Percentiles rank a stretch among this genome's conserved stretches.
phyloP scores from a whole-genome alignment of 2,113 vertebrate species.

The Geothlypis trichas region DNA sequence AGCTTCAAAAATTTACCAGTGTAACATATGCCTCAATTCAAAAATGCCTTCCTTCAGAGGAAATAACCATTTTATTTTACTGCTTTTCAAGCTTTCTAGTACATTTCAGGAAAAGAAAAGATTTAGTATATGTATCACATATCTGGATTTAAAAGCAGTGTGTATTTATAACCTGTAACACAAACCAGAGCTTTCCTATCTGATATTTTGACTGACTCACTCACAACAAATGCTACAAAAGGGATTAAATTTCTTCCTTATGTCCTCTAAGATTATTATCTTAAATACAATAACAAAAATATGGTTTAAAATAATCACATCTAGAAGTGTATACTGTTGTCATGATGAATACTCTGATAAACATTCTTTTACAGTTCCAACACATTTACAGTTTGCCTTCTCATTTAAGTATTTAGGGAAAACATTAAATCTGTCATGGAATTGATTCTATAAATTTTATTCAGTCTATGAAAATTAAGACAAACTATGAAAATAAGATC shows the following conservation, averaged over 20 bases:
- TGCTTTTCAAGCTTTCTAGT: slow-evolving; percentile 18
- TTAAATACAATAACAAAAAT: neutral
- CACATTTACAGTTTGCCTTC: neutral
- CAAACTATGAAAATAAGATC: neutral
- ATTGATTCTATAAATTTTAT: neutral
- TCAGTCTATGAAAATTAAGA: neutral
- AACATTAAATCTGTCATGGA: neutral
- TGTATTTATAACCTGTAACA: slow-evolving; percentile 36
- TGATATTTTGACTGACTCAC: slow-evolving; percentile 45
- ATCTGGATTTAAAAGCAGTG: slow-evolving; percentile 37
- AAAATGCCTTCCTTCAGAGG: neutral
- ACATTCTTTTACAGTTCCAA: neutral
- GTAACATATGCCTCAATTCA: neutral
- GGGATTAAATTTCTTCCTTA: slow-evolving; percentile 35
- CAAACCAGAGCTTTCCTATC: slow-evolving; percentile 11
- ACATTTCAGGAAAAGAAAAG: neutral
- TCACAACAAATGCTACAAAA: slow-evolving; percentile 42
- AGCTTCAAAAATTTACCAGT: neutral
- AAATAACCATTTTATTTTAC: neutral
- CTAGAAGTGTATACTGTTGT: neutral
- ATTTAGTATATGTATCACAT: slow-evolving; percentile 16
- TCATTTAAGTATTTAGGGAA: neutral
- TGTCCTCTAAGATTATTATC: slow-evolving; percentile 25
- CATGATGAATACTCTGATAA: neutral
- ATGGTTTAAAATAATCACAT: neutral